Conservation (phyloP, 2,113 vertebrate species). For the Lethenteron reissneri region DNA sequence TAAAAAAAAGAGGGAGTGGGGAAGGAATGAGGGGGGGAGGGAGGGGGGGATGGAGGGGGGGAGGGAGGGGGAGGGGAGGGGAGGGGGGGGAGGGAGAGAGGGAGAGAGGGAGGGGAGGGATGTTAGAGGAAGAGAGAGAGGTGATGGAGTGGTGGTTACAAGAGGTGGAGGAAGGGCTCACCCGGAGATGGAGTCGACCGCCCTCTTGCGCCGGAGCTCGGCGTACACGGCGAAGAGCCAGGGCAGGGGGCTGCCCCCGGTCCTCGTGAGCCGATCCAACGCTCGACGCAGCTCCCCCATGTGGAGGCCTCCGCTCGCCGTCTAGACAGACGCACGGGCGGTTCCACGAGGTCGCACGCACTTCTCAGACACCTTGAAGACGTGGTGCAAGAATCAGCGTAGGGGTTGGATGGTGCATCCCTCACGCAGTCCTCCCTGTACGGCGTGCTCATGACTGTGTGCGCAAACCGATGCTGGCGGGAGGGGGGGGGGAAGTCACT, state of each 20-base stretch:
- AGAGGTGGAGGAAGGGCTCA: slow-evolving; percentile 17
- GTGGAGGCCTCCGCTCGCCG: not conserved
- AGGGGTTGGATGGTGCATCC: no score
- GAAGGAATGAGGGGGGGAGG: no score
- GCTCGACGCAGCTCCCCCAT: slow-evolving; percentile 28
- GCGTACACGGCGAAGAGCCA: slow-evolving; percentile 59
- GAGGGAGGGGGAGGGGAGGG: no score
- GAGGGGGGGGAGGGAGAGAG: not conserved
- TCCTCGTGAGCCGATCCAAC: slow-evolving; percentile 37
- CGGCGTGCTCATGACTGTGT: no score
- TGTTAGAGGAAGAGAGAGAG: not conserved
- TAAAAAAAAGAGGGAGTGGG: no score
- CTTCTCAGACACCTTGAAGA: no score
- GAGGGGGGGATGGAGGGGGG: no score
- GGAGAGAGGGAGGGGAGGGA: not conserved
- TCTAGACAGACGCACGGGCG: not conserved
- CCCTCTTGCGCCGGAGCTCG: slow-evolving; percentile 54
- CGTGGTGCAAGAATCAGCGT: no score
- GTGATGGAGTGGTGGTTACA: not conserved
- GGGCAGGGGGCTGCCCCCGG: slow-evolving; percentile 31
- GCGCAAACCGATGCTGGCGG: no score
- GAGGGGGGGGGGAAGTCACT: no score
- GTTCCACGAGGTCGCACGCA: no score
- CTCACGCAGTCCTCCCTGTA: no score
- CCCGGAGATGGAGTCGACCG: slow-evolving; percentile 51